phyloP scores from a whole-genome alignment of 1,140 invertebrate genomes.

The Cyrtorhinus lividipennis region DNA sequence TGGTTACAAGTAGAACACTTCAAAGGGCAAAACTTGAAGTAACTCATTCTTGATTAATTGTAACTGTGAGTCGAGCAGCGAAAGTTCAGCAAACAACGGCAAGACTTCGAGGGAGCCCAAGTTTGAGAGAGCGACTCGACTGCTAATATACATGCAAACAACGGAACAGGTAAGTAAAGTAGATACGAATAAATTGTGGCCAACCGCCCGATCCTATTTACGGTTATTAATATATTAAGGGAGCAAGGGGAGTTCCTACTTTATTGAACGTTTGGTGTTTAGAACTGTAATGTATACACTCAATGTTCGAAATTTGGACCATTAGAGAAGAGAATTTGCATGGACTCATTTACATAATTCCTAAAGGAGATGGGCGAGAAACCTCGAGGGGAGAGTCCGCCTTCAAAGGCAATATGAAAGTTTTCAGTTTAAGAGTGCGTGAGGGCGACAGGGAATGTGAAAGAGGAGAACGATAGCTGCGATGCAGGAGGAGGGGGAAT shows the following conservation, averaged over 20 bases:
- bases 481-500: background rate
- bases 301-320: constrained; percentile 5
- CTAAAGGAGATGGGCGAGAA: background rate
- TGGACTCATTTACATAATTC: background rate
- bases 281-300: constrained; percentile 8
- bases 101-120: too few relatives aligned
- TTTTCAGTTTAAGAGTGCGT: background rate
- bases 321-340: background rate
- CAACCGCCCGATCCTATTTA: constrained; percentile 3
- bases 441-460: too few relatives aligned
- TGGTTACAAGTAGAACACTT: too few relatives aligned
- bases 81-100: too few relatives aligned
- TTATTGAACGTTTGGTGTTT: background rate
- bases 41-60: too few relatives aligned
- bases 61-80: too few relatives aligned
- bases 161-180: constrained; percentile 5
- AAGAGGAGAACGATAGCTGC: background rate
- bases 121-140: background rate
- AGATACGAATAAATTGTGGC: background rate
- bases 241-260: background rate
- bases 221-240: constrained; percentile 8
- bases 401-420: background rate
- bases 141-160: constrained; percentile 4
- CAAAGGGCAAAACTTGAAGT: too few relatives aligned
- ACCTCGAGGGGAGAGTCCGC: background rate